phyloP scores from a whole-genome alignment of 2,797 vertebrate genomes.

The Chiloscyllium punctatum region DNA sequence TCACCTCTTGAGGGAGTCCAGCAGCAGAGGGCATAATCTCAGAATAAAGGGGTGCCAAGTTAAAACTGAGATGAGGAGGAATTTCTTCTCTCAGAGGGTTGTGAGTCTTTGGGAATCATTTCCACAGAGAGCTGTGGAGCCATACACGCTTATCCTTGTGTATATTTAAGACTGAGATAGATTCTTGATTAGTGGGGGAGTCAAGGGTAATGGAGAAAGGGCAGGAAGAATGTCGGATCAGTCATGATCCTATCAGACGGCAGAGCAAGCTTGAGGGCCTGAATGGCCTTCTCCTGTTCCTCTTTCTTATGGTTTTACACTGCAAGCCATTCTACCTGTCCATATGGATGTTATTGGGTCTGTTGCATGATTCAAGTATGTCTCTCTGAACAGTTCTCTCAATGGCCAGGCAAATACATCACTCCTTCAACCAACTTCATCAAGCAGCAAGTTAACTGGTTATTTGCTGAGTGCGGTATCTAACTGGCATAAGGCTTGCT shows the following conservation, averaged over 20 bases:
- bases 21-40: no score
- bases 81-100: no score
- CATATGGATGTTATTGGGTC: background rate
- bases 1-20: no score
- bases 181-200: background rate
- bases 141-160: background rate
- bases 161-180: background rate
- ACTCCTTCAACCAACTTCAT: background rate
- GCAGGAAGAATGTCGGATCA: background rate
- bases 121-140: no score
- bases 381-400: no score
- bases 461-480: background rate
- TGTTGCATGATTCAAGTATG: background rate
- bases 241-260: background rate
- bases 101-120: no score
- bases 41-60: no score
- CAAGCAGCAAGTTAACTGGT: background rate
- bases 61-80: no score
- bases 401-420: background rate
- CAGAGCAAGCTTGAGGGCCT: background rate
- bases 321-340: background rate
- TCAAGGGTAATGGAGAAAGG: background rate
- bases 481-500: background rate
- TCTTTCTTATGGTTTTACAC: background rate
- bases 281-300: background rate